Base-by-base conservation (phyloP, 1,140 invertebrate genomes). In the Dinothrombium tinctorium region DNA sequence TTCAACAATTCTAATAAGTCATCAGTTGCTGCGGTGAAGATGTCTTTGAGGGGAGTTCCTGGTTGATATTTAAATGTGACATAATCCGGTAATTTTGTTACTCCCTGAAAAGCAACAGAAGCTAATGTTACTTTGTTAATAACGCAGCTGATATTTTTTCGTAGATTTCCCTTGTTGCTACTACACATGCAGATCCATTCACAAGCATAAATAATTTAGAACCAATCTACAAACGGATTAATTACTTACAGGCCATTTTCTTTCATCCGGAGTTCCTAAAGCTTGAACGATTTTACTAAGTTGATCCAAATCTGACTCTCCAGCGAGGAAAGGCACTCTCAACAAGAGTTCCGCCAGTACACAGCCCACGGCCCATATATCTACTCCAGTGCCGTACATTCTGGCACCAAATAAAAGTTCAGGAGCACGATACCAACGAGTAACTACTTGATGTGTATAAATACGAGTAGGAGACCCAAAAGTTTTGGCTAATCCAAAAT, bases 361-460 rank as follows among this genome's bases (percentile, higher is more conserved):
- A 59, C 94, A 99, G 5, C 92, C 92, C 9, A 90, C 69, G 12
- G 92, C 87, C 92, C 92, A 99, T 64, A 95, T 90, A 54, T 98
- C 94, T n/a, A 98, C 76, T 5, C 82, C 84, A 38, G 75, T 79
- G 7, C 83, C 78, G 63, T 99, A 99, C 54, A 83, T 76, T 35
- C 80, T 67, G 1, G 89, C 82, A 31, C 92, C 94, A 65, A 84
- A 96, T 11, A 99, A 62, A 9, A 99, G 60, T 59, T 99, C 94
- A 12, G 94, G 92, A 31, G 79, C 71, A 56, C 86, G 69, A 50
- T 60, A 64, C 65, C 65, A 67, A 42, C 64, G 73, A 9, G 90
- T 98, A 0, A 96, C 90, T 33, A 99, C 94, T 65, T 96, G 87
- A 70, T 96, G 84, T 11, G 92, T 98, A 55, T 95, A 94, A 50